Conservation (phyloP, 2,888 invertebrate genomes). For the Conus canariensis region DNA sequence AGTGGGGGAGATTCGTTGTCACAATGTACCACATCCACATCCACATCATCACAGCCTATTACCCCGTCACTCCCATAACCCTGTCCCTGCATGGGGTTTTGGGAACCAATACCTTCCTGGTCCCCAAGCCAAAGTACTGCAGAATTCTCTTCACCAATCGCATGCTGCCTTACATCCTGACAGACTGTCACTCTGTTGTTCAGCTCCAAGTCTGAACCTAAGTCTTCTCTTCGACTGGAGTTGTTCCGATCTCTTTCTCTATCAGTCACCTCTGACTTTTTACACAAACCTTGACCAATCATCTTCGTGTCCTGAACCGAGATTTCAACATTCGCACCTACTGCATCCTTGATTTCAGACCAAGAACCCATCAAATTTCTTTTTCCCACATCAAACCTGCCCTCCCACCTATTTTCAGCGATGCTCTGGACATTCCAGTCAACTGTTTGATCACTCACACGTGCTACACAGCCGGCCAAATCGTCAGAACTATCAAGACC, state of each 20-base stretch:
- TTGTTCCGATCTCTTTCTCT: not conserved
- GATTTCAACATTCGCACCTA: not conserved
- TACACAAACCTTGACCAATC: not conserved
- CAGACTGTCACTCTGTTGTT: too few relatives aligned
- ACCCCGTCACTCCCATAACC: not conserved
- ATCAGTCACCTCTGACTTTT: not conserved
- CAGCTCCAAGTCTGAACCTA: too few relatives aligned
- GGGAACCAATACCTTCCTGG: not conserved
- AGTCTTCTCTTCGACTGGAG: not conserved
- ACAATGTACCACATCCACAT: not conserved
- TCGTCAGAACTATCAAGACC: too few relatives aligned
- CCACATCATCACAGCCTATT: not conserved
- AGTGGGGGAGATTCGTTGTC: not conserved
- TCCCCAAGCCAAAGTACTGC: not conserved
- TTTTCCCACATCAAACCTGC: not conserved
- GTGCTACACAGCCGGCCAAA: too few relatives aligned
- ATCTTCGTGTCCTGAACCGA: not conserved
- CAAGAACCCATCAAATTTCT: not conserved
- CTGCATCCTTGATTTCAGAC: not conserved
- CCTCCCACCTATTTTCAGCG: too few relatives aligned
- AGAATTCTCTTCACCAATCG: not conserved
- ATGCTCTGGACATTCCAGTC: too few relatives aligned
- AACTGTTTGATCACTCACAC: too few relatives aligned
- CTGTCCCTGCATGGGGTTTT: not conserved
- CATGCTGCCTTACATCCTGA: not conserved